A percentile compares a stretch with the other conserved stretches of the same genome.
Conservation (phyloP, 2,888 invertebrate species). For the Ichneumoninae sp. region DNA sequence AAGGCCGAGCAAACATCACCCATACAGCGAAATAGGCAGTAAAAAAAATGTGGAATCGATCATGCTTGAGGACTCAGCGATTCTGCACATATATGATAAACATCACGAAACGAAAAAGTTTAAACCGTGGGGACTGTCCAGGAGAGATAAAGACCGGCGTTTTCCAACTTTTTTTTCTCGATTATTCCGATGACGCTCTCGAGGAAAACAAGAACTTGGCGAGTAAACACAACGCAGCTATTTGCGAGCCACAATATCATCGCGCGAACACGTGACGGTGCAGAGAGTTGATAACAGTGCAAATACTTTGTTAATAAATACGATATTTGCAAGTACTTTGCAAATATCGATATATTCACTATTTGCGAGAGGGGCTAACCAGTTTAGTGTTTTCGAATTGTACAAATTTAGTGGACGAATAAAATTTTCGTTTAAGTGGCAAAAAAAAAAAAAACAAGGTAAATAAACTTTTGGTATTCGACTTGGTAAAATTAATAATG, state of each 20-base stretch:
- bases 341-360: constrained; percentile 1
- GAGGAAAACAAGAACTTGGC: not conserved
- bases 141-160: constrained; percentile 4
- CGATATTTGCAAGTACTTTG: not conserved
- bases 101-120: not conserved
- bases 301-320: no score
- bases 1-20: not conserved
- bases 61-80: not conserved
- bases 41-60: constrained; percentile 10
- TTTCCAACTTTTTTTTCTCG: constrained; percentile 3
- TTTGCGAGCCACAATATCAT: constrained; percentile 1
- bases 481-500: constrained; percentile 42
- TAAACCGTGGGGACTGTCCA: not conserved
- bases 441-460: not conserved
- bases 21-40: not conserved
- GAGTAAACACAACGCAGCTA: not conserved
- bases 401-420: not conserved
- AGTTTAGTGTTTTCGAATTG: not conserved
- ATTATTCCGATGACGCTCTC: constrained; percentile 14
- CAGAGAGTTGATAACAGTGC: constrained; percentile 8
- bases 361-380: not conserved
- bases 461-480: not conserved
- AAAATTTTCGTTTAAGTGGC: not conserved
- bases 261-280: constrained; percentile 10
- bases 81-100: not conserved